A percentile compares a stretch with the other conserved stretches of the same genome.
These are phyloP conservation scores for Neodontobutis hainanensis DNA, from an alignment of 2,113 vertebrate species.

Conservation along the genomic window DNA sequence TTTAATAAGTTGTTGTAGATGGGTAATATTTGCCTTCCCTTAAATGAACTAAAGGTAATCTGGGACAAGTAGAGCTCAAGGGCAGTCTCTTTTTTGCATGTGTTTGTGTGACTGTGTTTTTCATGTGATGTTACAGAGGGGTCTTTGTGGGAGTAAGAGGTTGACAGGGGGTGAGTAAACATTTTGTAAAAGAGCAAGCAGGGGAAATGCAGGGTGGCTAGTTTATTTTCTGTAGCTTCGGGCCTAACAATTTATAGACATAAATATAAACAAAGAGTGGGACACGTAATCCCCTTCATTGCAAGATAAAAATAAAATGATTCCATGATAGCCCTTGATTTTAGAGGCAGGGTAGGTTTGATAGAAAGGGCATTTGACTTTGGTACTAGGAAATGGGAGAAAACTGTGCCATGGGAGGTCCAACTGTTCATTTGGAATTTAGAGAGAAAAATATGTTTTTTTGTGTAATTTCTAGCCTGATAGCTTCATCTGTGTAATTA, in stretches of 20 bases:
- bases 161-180: conserved; percentile 61
- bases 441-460: conserved; percentile 59
- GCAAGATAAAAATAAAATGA: conserved; percentile 69
- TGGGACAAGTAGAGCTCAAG: conserved; percentile 44
- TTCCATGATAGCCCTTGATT: conserved; percentile 72
- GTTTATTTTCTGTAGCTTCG: conserved; percentile 70
- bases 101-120: conserved; percentile 13
- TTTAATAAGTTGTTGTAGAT: conserved; percentile 60
- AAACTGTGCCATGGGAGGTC: conserved; percentile 32
- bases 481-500: conserved; percentile 62
- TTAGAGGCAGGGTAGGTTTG: conserved; percentile 56
- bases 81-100: conserved; percentile 34
- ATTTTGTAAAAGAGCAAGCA: conserved; percentile 55
- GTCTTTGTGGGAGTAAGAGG: conserved; percentile 17
- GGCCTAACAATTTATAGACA: conserved; percentile 68
- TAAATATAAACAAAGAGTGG: conserved; percentile 72
- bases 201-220: conserved; percentile 53
- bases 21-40: conserved; percentile 67
- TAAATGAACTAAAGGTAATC: conserved; percentile 64
- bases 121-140: conserved; percentile 26
- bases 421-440: conserved; percentile 53
- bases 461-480: conserved; percentile 38
- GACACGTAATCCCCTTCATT: conserved; percentile 67
- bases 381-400: conserved; percentile 12
- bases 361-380: conserved; percentile 59